phyloP scores from a whole-genome alignment of 2,113 vertebrate species.

The Lonchura striata region DNA sequence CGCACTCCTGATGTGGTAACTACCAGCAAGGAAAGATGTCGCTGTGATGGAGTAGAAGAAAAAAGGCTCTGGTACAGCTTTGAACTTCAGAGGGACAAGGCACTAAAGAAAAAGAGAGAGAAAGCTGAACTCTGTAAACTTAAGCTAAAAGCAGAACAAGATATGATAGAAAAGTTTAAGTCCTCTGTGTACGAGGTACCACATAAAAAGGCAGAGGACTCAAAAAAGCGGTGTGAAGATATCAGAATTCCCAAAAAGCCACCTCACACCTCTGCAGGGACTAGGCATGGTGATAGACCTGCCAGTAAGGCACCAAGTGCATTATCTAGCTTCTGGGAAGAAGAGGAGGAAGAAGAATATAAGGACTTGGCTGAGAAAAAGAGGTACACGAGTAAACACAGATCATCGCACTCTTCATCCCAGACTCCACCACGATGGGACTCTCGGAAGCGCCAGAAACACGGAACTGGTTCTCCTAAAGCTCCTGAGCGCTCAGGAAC shows the following conservation, averaged over 20 bases:
- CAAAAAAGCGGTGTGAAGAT: not conserved
- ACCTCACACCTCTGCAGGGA: not conserved
- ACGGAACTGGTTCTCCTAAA: not conserved
- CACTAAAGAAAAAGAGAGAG: slow-evolving; percentile 41
- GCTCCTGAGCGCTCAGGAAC: not conserved
- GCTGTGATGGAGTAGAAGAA: not conserved
- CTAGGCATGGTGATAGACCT: not conserved
- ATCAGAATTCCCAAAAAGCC: slow-evolving; percentile 45
- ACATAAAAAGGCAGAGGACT: not conserved
- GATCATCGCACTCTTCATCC: not conserved
- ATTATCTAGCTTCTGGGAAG: not conserved
- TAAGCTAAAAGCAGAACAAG: slow-evolving; percentile 34
- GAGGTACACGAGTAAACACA: not conserved
- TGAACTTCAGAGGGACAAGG: slow-evolving; percentile 47
- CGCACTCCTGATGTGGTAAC: not conserved
- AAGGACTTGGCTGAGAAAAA: not conserved
- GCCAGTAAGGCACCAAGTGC: not conserved
- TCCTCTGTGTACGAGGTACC: not conserved
- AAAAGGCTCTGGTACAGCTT: slow-evolving; percentile 40
- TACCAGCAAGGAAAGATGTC: not conserved
- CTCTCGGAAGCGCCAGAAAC: not conserved
- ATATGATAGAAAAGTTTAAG: slow-evolving; percentile 46
- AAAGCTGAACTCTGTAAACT: slow-evolving; percentile 16
- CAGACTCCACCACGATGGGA: not conserved
- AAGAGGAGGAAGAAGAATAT: not conserved